A percentile compares a stretch with the other conserved stretches of the same genome.
These are phyloP conservation scores for Trachelus iudaicus DNA, from an alignment of 2,888 invertebrate species.

Conservation along the genomic window DNA sequence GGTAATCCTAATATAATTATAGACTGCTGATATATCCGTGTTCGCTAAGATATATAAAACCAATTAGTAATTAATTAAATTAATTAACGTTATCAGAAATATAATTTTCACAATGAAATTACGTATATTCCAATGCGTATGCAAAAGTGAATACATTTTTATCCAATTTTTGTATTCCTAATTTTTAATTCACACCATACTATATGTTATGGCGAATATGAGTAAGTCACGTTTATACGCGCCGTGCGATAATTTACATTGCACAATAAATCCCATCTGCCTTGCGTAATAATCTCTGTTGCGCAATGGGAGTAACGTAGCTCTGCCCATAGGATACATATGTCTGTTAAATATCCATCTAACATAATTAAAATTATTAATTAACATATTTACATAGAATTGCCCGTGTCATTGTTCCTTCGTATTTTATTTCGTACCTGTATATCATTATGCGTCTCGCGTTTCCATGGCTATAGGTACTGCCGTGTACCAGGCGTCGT, in stretches of 20 bases:
- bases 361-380: background rate
- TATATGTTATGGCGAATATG: background rate
- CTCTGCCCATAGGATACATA: background rate
- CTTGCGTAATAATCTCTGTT: background rate
- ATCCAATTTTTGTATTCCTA: too few relatives aligned
- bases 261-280: background rate
- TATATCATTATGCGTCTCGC: background rate
- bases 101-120: too few relatives aligned
- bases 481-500: background rate
- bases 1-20: too few relatives aligned
- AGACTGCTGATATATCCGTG: too few relatives aligned
- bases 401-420: background rate
- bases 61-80: background rate
- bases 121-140: too few relatives aligned
- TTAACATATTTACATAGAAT: background rate
- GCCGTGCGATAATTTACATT: background rate
- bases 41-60: background rate
- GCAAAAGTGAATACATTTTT: too few relatives aligned
- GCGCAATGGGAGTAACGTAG: background rate
- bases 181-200: background rate
- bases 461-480: background rate
- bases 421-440: background rate
- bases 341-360: background rate
- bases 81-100: too few relatives aligned
- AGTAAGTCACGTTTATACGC: background rate